phyloP scores from a whole-genome alignment of 2,888 invertebrate genomes.

The Heliconius cydno region DNA sequence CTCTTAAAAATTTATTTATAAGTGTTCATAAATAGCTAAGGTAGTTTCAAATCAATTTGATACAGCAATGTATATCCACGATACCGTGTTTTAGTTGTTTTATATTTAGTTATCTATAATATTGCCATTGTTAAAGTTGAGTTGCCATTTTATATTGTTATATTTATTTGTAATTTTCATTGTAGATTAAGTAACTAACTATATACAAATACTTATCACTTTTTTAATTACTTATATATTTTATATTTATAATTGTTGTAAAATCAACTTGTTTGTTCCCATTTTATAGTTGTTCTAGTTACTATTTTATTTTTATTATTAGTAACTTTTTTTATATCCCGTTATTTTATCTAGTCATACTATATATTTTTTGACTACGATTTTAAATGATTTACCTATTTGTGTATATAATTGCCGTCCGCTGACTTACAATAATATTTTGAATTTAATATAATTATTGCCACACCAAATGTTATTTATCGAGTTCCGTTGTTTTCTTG shows the following conservation, averaged over 20 bases:
- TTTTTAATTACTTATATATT: not conserved
- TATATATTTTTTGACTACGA: slow-evolving; percentile 23
- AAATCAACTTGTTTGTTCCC: not conserved
- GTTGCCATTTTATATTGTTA: slow-evolving; percentile 21
- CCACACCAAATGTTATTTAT: slow-evolving; percentile 28
- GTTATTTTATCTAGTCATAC: slow-evolving; percentile 30
- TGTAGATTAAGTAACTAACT: not conserved
- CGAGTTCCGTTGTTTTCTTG: slow-evolving; percentile 1
- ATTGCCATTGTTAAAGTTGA: slow-evolving; percentile 12
- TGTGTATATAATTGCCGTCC: slow-evolving; percentile 37
- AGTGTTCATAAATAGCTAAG: not conserved
- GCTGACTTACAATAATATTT: slow-evolving; percentile 23
- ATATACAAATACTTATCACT: not conserved
- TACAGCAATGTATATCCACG: not conserved
- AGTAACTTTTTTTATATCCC: not conserved
- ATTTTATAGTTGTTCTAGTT: slow-evolving; percentile 6
- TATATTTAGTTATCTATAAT: not conserved
- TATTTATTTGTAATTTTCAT: not conserved
- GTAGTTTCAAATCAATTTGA: not conserved
- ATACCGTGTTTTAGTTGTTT: not conserved
- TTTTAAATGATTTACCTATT: slow-evolving; percentile 33
- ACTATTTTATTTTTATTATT: not conserved
- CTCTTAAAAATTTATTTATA: not conserved
- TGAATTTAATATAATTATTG: slow-evolving; percentile 26
- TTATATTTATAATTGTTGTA: not conserved